Percentiles rank a stretch among this genome's conserved stretches.
Conservation (phyloP, 2,113 vertebrate species). For the Oceanodroma tethys region DNA sequence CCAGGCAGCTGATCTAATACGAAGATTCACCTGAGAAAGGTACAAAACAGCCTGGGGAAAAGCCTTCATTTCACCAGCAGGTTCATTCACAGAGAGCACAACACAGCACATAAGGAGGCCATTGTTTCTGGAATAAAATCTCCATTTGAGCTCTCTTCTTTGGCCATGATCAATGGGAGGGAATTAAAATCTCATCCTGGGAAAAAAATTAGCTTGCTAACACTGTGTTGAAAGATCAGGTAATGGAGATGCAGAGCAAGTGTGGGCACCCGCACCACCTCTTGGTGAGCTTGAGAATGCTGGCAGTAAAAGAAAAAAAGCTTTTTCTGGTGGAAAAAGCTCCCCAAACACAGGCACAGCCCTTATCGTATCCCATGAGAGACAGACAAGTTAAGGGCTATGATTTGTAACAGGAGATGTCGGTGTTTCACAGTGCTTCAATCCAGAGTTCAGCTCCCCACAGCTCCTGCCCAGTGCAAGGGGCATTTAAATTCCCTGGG, state of each 20-base stretch:
- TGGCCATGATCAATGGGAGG: conserved; percentile 53
- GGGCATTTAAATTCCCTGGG: background rate
- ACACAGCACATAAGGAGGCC: conserved; percentile 27
- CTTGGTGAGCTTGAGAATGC: background rate
- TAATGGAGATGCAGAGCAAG: conserved; percentile 22
- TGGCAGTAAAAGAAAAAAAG: background rate
- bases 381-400: background rate
- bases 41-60: conserved; percentile 14
- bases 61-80: conserved; percentile 62
- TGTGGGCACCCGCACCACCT: background rate
- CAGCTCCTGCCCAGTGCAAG: background rate
- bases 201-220: conserved; percentile 35
- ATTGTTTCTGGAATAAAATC: conserved; percentile 68
- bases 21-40: conserved; percentile 42
- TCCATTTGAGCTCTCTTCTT: conserved; percentile 57
- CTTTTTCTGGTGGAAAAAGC: background rate
- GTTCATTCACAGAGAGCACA: conserved; percentile 18
- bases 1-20: conserved; percentile 25
- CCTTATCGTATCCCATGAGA: background rate
- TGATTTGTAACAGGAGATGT: background rate
- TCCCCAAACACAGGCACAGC: background rate
- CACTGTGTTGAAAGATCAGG: conserved; percentile 61
- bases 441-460: background rate
- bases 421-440: background rate
- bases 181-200: conserved; percentile 58